Conservation (phyloP, 2,113 vertebrate species). For the Ancistrus triradiatus region DNA sequence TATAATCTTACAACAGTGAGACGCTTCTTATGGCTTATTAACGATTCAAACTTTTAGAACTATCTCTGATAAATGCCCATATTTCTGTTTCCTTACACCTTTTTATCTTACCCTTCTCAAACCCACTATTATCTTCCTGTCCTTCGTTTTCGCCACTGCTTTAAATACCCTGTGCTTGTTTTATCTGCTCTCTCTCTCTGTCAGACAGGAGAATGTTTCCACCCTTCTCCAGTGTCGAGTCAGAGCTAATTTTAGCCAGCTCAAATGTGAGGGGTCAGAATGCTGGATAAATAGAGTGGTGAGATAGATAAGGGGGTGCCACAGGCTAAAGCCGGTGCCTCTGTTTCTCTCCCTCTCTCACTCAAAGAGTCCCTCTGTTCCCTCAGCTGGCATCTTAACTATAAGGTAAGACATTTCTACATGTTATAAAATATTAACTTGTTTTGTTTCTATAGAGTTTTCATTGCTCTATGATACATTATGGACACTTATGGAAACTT, state of each 20-base stretch:
- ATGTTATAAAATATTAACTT: no score
- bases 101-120: no score
- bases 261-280: slow-evolving; percentile 77
- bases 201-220: slow-evolving; percentile 59
- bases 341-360: slow-evolving; percentile 37
- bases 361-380: slow-evolving; percentile 44
- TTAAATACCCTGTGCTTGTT: slow-evolving; percentile 3
- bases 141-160: background rate
- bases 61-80: no score
- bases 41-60: no score
- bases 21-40: no score
- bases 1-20: no score
- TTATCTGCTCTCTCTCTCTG: slow-evolving; percentile 8
- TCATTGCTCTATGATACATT: no score
- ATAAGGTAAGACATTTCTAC: slow-evolving; percentile 75
- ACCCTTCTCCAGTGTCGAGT: slow-evolving; percentile 65
- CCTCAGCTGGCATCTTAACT: slow-evolving; percentile 55
- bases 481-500: no score
- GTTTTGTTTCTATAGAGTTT: no score
- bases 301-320: slow-evolving; percentile 42
- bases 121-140: background rate
- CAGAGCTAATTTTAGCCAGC: slow-evolving; percentile 68
- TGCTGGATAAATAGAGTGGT: slow-evolving; percentile 69
- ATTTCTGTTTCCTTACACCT: no score
- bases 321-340: slow-evolving; percentile 58